Base-by-base conservation (phyloP, 1,140 invertebrate species). In the Oppia nitens region DNA sequence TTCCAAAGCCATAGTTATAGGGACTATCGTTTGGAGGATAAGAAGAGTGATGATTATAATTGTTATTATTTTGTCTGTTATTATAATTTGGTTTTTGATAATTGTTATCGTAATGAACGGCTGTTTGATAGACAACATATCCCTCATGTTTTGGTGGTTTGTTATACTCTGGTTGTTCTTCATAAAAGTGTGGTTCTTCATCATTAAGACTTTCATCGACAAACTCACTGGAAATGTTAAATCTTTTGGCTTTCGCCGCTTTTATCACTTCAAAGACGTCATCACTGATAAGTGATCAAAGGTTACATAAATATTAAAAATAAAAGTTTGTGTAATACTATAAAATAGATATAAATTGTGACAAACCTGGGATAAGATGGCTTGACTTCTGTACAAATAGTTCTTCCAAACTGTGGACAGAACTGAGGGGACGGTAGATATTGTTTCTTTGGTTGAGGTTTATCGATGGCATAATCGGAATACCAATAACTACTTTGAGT, bases 371-470 rank as follows among this genome's bases (percentile, higher is more conserved):
- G 55, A 29, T 61, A 60, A 47, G 53, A 32, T 9, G 60, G 55
- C 21, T 55, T 24, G 20, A 64, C 63, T n/a, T 63, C 57, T 4
- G 60, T 60, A 53, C 66, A 67, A 17, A 67, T 55, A 1, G 66
- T 67, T 11, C 64, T 24, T 3, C 66, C 66, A 2, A 66, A 66
- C 20, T 67, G 66, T 1, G 66, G 66, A 47, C 66, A 67, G 26
- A 61, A 61, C 32, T 61, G 66, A 20, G 64, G 64, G 2, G 48
- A 53, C 0, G 66, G 66, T 0, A 63, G 45, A 49, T 62, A 67
- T 20, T 58, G 53, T 26, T 58, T 56, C 28, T 64, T 64, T 11
- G 61, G 27, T 20, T 50, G 51, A 9, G 50, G 40, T 47, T 60
- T 62, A 4, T 61, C 58, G 17, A 60, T 54, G 20, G 59, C 58